Percentiles rank a stretch among this genome's conserved stretches.
Evolutionary conservation across 1,140 invertebrate genomes (phyloP).

Genomic region (Aphaenogaster rudis): DNA sequence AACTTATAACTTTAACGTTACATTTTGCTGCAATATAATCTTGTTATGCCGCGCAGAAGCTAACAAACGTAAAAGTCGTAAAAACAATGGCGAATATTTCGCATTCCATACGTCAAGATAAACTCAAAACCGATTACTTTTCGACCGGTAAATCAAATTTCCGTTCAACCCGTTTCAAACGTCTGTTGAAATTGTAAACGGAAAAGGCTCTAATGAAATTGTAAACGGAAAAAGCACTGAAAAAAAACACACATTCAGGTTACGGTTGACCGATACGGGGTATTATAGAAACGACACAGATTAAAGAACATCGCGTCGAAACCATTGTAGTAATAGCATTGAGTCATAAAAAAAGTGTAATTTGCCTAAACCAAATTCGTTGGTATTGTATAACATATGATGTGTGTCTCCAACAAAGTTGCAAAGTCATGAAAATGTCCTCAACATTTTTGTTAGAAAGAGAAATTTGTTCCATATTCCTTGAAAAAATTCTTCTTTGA

Average conservation of each 20-base stretch:
- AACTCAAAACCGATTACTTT: conserved; percentile 22
- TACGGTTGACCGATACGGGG: background rate
- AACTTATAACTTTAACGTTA: conserved; percentile 1
- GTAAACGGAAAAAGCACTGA: background rate
- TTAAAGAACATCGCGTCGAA: background rate
- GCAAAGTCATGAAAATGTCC: background rate
- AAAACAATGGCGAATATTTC: conserved; percentile 25
- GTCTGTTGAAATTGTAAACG: conserved; percentile 17
- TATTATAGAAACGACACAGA: background rate
- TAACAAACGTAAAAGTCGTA: conserved; percentile 6
- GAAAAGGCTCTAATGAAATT: conserved; percentile 4
- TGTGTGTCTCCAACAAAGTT: background rate
- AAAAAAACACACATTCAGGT: background rate
- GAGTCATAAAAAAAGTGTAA: background rate
- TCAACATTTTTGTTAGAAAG: background rate
- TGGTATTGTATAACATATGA: background rate
- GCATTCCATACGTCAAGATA: conserved; percentile 5
- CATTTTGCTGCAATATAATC: conserved; percentile 16
- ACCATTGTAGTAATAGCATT: background rate
- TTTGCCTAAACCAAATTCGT: background rate
- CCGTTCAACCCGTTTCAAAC: conserved; percentile 2
- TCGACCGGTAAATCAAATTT: conserved; percentile 32
- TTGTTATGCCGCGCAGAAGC: background rate
- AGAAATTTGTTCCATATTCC: background rate
- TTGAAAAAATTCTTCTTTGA: background rate